Evolutionary conservation across 2,113 vertebrate species (phyloP).

Genomic region (Cheilinus undulatus): DNA sequence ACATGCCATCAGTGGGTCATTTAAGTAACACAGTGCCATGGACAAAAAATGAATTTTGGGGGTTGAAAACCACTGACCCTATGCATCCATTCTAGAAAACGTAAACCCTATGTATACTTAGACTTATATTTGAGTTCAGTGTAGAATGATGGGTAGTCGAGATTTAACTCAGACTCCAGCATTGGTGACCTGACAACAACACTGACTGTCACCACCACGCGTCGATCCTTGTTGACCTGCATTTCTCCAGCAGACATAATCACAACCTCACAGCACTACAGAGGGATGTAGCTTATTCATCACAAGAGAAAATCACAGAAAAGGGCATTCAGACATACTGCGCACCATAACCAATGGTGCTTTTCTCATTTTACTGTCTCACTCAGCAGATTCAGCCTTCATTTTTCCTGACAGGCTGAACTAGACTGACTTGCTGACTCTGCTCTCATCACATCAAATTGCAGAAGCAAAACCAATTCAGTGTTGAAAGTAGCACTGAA

Average conservation of each 20-base stretch:
- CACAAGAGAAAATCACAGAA: not conserved
- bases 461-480: not conserved
- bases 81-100: no score
- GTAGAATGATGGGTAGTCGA: no score
- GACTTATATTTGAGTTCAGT: no score
- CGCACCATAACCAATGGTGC: no score
- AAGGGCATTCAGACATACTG: not conserved
- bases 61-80: no score
- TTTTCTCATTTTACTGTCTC: not conserved
- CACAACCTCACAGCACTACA: not conserved
- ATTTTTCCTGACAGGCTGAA: not conserved
- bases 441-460: not conserved
- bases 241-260: not conserved
- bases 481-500: not conserved
- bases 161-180: no score
- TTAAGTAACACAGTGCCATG: no score
- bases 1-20: no score
- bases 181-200: no score
- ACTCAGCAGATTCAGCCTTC: not conserved
- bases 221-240: not conserved
- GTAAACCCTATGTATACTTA: no score
- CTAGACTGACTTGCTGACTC: conserved; percentile 12
- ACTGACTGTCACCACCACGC: no score
- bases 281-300: not conserved
- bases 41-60: no score